These are phyloP conservation scores for Hyles vespertilio DNA, from an alignment of 1,140 invertebrate species.

Conservation along the genomic window DNA sequence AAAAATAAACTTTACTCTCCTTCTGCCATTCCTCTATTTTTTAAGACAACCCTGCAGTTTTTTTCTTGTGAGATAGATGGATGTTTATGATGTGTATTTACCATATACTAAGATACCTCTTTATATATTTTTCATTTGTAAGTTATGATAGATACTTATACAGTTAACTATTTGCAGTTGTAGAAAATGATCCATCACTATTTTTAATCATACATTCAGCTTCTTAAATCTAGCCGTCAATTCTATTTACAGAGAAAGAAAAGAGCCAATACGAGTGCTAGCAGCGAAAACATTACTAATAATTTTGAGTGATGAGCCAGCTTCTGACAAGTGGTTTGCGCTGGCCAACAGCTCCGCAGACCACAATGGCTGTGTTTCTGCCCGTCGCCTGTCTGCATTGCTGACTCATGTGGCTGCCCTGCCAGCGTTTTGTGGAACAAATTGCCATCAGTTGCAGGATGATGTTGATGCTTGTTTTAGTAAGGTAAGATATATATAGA, in stretches of 20 bases:
- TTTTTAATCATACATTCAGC: too few relatives aligned
- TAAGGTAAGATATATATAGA: conserved; percentile 63
- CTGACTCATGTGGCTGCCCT: conserved; percentile 75
- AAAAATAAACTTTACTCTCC: too few relatives aligned
- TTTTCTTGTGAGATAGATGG: too few relatives aligned
- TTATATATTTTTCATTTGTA: too few relatives aligned
- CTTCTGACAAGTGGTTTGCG: conserved; percentile 80
- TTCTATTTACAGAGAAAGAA: conserved; percentile 44
- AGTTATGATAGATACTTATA: too few relatives aligned
- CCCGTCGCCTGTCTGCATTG: conserved; percentile 75
- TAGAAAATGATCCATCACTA: too few relatives aligned
- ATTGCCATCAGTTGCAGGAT: conserved; percentile 73
- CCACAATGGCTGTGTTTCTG: conserved; percentile 80
- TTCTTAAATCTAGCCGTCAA: background rate
- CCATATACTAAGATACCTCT: too few relatives aligned
- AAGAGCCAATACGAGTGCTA: conserved; percentile 67
- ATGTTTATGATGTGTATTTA: too few relatives aligned
- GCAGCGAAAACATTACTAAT: conserved; percentile 80
- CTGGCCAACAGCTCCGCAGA: conserved; percentile 80
- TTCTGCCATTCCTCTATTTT: too few relatives aligned
- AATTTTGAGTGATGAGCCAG: conserved; percentile 77
- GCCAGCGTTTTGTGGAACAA: conserved; percentile 77
- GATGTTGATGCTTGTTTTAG: conserved; percentile 80
- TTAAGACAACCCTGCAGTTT: too few relatives aligned
- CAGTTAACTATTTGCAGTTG: too few relatives aligned